phyloP scores from a whole-genome alignment of 2,888 invertebrate genomes.

The Calameuta idolon region DNA sequence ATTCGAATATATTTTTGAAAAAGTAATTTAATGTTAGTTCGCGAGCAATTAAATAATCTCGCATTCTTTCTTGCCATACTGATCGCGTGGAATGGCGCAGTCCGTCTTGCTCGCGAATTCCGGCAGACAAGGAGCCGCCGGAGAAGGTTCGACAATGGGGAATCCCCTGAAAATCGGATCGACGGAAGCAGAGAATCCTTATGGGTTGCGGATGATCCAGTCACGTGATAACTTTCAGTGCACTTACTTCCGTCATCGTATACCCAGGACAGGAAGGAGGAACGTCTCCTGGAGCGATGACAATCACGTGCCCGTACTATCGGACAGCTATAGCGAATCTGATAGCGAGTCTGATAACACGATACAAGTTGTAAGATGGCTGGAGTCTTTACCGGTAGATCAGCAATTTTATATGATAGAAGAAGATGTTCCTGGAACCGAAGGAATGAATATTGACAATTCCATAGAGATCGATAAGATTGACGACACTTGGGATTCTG shows the following conservation, averaged over 20 bases:
- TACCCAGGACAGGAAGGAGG: neutral
- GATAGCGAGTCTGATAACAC: conserved; percentile 37
- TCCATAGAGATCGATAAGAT: neutral
- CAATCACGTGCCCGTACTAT: neutral
- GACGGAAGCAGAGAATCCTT: neutral
- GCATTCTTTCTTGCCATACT: conserved; percentile 20
- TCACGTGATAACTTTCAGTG: conserved; percentile 20
- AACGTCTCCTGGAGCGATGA: neutral
- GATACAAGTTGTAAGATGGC: conserved; percentile 32
- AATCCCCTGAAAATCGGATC: conserved; percentile 1
- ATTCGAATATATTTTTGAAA: no score
- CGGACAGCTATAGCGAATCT: conserved; percentile 31
- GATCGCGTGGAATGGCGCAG: conserved; percentile 30
- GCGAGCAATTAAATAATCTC: conserved; percentile 19
- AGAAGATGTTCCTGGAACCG: conserved; percentile 9
- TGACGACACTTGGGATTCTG: neutral
- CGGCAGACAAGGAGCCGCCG: conserved; percentile 19
- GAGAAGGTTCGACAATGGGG: conserved; percentile 14
- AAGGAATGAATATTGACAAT: conserved; percentile 2
- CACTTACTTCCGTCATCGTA: conserved; percentile 19
- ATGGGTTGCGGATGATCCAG: neutral
- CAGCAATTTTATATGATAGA: conserved; percentile 33
- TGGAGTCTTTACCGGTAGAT: conserved; percentile 32
- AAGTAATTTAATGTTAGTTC: conserved; percentile 17
- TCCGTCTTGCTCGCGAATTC: conserved; percentile 18